Evolutionary conservation across 2,888 invertebrate species (phyloP).

Genomic region (Drosophila kanekoi): DNA sequence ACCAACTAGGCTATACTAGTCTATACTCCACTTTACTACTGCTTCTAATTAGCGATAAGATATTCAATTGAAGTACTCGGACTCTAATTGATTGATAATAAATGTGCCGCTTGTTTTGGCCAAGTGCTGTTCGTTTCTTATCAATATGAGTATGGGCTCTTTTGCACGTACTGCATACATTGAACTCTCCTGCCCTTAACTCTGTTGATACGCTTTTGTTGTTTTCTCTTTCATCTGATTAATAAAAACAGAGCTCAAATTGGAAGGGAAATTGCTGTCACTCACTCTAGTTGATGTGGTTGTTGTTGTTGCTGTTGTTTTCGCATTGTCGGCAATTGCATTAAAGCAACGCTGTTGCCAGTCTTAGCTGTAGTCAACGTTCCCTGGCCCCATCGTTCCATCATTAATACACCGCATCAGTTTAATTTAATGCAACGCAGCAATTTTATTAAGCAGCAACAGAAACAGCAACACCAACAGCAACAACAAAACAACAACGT

Average conservation of each 20-base stretch:
- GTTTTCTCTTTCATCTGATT: conserved; percentile 54
- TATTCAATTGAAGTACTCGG: not conserved
- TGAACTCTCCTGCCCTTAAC: conserved; percentile 43
- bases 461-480: conserved; percentile 39
- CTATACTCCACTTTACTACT: not conserved
- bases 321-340: conserved; percentile 62
- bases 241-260: conserved; percentile 73
- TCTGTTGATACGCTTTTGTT: conserved; percentile 25
- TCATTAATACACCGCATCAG: conserved; percentile 77
- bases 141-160: conserved; percentile 14
- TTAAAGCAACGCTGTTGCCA: conserved; percentile 50
- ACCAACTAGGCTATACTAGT: not conserved
- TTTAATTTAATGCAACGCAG: conserved; percentile 79
- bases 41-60: conserved; percentile 3
- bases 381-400: conserved; percentile 27
- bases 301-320: conserved; percentile 13
- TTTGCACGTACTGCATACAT: conserved; percentile 21
- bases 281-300: conserved; percentile 43
- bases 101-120: not conserved
- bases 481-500: conserved; percentile 26
- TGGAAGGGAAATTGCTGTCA: conserved; percentile 78
- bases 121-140: conserved; percentile 1
- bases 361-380: conserved; percentile 26
- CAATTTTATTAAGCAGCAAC: conserved; percentile 70
- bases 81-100: conserved; percentile 2